Conservation (phyloP, 2,113 vertebrate genomes). For the Cavia aperea region DNA sequence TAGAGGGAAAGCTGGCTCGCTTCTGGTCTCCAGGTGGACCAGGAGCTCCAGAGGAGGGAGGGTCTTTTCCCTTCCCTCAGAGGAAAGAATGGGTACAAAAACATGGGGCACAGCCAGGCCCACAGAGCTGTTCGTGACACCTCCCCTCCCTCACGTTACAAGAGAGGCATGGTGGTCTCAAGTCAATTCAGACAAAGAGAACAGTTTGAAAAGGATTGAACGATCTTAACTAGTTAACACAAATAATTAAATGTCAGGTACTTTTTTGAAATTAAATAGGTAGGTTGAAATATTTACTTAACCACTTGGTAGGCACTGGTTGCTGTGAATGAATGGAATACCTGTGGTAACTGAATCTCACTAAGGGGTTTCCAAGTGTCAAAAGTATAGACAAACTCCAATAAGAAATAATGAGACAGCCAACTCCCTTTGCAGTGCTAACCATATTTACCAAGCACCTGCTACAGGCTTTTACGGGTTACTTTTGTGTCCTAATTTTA, state of each 20-base stretch:
- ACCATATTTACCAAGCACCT: background rate
- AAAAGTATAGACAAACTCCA: conserved; percentile 39
- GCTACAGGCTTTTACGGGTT: background rate
- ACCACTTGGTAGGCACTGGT: background rate
- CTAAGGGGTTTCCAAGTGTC: conserved; percentile 4
- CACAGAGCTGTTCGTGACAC: background rate
- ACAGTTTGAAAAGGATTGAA: background rate
- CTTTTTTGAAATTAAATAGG: conserved; percentile 45
- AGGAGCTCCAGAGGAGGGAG: background rate
- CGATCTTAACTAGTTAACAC: background rate
- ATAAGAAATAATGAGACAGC: background rate
- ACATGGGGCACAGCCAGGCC: background rate
- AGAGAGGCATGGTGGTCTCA: background rate
- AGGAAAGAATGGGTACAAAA: background rate
- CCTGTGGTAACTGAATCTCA: background rate
- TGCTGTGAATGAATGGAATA: background rate
- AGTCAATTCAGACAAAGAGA: background rate
- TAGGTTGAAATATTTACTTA: conserved; percentile 5
- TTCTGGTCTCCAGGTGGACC: background rate
- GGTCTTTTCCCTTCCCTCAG: background rate
- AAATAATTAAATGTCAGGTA: conserved; percentile 32
- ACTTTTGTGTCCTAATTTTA: conserved; percentile 30
- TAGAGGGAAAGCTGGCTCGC: background rate
- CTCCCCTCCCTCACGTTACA: background rate
- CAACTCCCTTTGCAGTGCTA: background rate